A percentile compares a stretch with the other conserved stretches of the same genome.
Conservation (phyloP, 2,797 vertebrate species). For the Gymnoscopelus braueri region DNA sequence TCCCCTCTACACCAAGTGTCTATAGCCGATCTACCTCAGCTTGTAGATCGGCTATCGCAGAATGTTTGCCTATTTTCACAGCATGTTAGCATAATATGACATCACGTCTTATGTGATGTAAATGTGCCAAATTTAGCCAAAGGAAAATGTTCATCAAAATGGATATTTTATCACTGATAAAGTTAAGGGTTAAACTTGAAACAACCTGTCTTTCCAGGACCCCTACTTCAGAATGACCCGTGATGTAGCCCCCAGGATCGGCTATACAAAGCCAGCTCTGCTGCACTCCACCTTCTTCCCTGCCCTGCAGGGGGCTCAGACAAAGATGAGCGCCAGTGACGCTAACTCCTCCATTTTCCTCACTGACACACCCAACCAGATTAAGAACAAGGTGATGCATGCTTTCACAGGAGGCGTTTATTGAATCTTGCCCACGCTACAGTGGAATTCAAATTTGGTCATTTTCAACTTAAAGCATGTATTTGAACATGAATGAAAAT, state of each 20-base stretch:
- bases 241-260: constrained; percentile 94
- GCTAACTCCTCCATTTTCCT: constrained; percentile 97
- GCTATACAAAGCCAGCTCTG: constrained; percentile 93
- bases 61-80: no score
- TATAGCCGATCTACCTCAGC: no score
- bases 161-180: not conserved
- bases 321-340: constrained; percentile 98
- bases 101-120: no score
- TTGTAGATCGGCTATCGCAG: no score
- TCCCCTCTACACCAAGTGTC: no score
- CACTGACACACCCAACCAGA: constrained; percentile 95
- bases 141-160: no score
- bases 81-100: no score
- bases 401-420: not conserved
- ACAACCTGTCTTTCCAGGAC: constrained; percentile 78
- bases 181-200: not conserved
- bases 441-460: not conserved
- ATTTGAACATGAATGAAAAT: no score
- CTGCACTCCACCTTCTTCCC: constrained; percentile 97
- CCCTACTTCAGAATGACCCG: constrained; percentile 99
- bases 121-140: no score
- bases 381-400: constrained; percentile 92
- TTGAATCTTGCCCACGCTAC: not conserved
- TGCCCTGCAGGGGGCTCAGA: constrained; percentile 96
- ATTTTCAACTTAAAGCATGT: no score